Percentiles rank a stretch among this genome's conserved stretches.
Evolutionary conservation across 1,140 invertebrate genomes (phyloP).

Genomic region (Plodia interpunctella): DNA sequence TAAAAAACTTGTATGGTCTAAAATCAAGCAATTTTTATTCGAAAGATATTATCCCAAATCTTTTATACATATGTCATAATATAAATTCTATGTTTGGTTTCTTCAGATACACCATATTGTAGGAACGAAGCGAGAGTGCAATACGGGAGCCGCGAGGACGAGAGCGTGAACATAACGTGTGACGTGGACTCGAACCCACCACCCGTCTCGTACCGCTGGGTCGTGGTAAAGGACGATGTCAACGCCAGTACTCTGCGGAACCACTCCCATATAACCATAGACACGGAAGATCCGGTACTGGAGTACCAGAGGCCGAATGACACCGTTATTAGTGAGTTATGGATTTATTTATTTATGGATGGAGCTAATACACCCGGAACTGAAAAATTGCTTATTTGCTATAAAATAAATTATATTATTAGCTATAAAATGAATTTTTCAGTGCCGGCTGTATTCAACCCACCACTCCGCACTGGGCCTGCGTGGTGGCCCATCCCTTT

Average conservation of each 20-base stretch:
- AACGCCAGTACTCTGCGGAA: constrained; percentile 30
- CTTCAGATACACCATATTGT: constrained; percentile 56
- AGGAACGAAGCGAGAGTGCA: constrained; percentile 41
- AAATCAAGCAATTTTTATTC: too few species aligned
- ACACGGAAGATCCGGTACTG: constrained; percentile 39
- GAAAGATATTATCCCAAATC: too few species aligned
- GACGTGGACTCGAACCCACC: constrained; percentile 49
- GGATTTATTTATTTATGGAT: too few species aligned
- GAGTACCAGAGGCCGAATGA: constrained; percentile 47
- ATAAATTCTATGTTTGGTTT: background rate
- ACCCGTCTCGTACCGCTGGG: constrained; percentile 48
- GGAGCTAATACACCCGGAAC: too few species aligned
- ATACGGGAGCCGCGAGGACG: constrained; percentile 51
- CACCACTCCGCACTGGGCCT: too few species aligned
- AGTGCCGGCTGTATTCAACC: too few species aligned
- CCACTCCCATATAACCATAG: constrained; percentile 37
- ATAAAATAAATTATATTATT: too few species aligned
- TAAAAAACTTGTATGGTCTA: too few species aligned
- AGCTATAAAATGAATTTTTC: too few species aligned
- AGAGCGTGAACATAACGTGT: constrained; percentile 55
- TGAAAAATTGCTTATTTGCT: too few species aligned
- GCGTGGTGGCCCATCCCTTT: too few species aligned
- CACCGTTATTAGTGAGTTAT: constrained; percentile 45
- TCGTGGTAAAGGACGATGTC: constrained; percentile 42
- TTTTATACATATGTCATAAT: too few species aligned